Evolutionary conservation across 2,888 invertebrate species (phyloP), one percentile per base, ranked within the genome.

Genomic region (Eustalomyia histrio): DNA sequence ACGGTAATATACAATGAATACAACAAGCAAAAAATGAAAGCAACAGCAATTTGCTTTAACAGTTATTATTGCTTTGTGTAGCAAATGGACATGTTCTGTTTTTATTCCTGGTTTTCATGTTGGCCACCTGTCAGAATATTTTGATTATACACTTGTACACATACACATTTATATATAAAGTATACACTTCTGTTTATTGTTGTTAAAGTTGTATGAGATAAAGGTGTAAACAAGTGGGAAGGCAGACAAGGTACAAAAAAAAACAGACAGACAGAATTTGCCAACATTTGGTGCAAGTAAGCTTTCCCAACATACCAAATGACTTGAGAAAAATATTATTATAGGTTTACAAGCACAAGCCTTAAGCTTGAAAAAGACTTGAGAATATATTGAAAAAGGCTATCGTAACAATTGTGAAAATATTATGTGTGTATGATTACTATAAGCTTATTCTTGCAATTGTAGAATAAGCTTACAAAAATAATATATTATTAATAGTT

Each of bases 81-180:
- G 52, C 14, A 50, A 72, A 65, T 63, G 52, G 17, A 52, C 55
- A 57, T 47, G 52, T 73, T 47, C 35, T 33, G 53, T 72, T 16
- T 24, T 4, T 35, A 53, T 55, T 57, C 33, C 33, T 53, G 65
- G 64, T 35, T 24, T 16, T 47, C 43, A 29, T 69, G 74, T 39
- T 67, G 58, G 57, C 79, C 83, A 80, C 80, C 79, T 81, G 83
- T 82, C 82, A 76, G 82, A 78, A 80, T 82, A 83, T 75, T 65
- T 73, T 58, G 43, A 78, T 47, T 52, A 35, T 58, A 67, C 17
- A 68, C 43, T 5, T 39, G 12, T 21, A 67, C 24, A 21, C 39
- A 57, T 10, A 21, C 16, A 55, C 43, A 67, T n/a, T 33, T 16
- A 50, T 2, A n/a, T 8, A 21, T 21, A 21, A 21, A 21, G 4